These are phyloP conservation scores for Physeter macrocephalus DNA, from an alignment of 2,113 vertebrate species.

Conservation along the genomic window DNA sequence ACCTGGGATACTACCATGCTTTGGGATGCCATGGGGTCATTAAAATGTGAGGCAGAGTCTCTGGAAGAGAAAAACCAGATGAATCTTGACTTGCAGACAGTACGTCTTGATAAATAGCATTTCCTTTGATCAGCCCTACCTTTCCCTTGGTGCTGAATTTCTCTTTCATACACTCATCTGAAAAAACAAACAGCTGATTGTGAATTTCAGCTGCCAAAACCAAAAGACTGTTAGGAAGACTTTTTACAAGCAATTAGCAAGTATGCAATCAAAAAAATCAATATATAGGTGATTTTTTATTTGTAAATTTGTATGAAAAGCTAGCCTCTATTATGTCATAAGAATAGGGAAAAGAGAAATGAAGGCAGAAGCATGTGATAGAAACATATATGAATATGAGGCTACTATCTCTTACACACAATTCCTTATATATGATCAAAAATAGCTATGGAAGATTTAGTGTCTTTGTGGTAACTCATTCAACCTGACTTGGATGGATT, in stretches of 20 bases:
- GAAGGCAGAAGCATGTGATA: not conserved
- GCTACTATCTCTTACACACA: not conserved
- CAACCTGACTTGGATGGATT: not conserved
- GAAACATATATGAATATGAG: not conserved
- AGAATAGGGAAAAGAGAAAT: not conserved
- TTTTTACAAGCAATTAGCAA: slow-evolving; percentile 32
- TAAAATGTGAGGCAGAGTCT: slow-evolving; percentile 62
- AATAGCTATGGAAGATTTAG: not conserved
- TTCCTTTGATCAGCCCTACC: not conserved
- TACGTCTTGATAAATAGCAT: slow-evolving; percentile 48
- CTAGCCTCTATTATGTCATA: not conserved
- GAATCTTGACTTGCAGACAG: slow-evolving; percentile 34
- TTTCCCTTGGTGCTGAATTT: slow-evolving; percentile 11
- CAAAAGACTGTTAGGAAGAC: not conserved
- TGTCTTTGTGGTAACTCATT: not conserved
- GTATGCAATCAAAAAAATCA: not conserved
- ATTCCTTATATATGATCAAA: not conserved
- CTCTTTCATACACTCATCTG: not conserved
- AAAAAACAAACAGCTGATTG: slow-evolving; percentile 23
- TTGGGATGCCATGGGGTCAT: slow-evolving; percentile 10
- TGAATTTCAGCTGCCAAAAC: slow-evolving; percentile 22
- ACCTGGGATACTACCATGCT: slow-evolving; percentile 25
- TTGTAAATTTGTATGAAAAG: not conserved
- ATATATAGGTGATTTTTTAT: not conserved
- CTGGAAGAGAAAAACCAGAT: not conserved